Evolutionary conservation across 1,140 invertebrate genomes (phyloP).

Genomic region (Aplysia californica): DNA sequence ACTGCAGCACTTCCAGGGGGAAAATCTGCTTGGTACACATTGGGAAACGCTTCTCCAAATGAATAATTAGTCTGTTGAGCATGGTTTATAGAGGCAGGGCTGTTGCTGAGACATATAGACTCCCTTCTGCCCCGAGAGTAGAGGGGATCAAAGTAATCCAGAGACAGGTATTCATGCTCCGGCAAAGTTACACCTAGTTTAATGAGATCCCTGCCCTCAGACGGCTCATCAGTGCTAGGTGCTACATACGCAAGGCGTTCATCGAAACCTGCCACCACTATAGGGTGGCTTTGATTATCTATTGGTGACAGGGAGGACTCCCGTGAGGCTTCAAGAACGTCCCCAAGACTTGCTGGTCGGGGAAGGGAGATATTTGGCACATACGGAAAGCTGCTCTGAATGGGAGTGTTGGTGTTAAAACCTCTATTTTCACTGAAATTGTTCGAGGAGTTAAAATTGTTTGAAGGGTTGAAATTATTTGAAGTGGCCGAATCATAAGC

Average conservation of each 20-base stretch:
- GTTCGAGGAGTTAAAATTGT: neutral
- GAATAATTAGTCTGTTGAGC: slow-evolving; percentile 32
- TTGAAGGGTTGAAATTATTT: neutral
- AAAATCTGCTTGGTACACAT: slow-evolving; percentile 16
- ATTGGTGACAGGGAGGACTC: neutral
- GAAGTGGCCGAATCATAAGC: neutral
- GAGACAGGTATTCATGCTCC: slow-evolving; percentile 58
- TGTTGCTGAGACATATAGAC: slow-evolving; percentile 33
- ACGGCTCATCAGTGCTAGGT: slow-evolving; percentile 3
- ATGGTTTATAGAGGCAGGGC: neutral
- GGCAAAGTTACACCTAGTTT: slow-evolving; percentile 16
- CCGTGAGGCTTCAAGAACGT: slow-evolving; percentile 2
- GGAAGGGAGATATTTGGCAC: slow-evolving; percentile 18
- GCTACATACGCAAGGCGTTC: slow-evolving; percentile 22
- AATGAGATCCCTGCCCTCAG: slow-evolving; percentile 24
- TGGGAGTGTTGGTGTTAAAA: neutral
- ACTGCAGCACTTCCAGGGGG: no score
- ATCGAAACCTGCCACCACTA: slow-evolving; percentile 7
- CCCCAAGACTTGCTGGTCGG: slow-evolving; percentile 26
- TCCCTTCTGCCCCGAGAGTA: slow-evolving; percentile 49
- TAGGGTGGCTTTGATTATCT: neutral
- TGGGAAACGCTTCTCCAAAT: slow-evolving; percentile 42
- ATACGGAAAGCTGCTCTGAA: neutral
- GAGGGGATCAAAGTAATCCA: slow-evolving; percentile 59
- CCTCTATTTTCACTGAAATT: no score